Conservation (phyloP, 2,113 vertebrate species). For the Rhegmatorhina hoffmannsi region DNA sequence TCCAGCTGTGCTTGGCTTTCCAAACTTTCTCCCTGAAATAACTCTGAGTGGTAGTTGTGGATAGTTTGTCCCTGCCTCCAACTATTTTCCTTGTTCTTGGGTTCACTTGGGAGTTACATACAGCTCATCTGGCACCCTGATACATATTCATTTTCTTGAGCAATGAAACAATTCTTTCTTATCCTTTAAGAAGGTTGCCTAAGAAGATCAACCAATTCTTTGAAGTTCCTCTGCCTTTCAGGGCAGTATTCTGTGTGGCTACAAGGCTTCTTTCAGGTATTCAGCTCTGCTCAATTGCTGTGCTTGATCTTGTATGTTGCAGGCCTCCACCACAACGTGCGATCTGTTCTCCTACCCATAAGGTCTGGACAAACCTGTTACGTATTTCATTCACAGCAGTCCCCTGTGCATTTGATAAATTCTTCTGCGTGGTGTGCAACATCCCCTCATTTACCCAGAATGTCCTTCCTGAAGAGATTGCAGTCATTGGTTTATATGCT, state of each 20-base stretch:
- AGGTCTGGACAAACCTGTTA: not conserved
- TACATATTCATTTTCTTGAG: not conserved
- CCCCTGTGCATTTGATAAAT: not conserved
- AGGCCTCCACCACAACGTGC: not conserved
- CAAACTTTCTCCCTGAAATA: not conserved
- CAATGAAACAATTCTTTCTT: not conserved
- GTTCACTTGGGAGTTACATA: not conserved
- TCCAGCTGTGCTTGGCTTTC: not conserved
- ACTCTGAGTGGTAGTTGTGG: not conserved
- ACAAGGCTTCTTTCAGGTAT: not conserved
- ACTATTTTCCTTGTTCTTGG: not conserved
- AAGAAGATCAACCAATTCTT: not conserved
- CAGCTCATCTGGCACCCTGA: not conserved
- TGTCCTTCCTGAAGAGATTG: not conserved
- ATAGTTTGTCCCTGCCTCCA: not conserved
- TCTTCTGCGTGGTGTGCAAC: not conserved
- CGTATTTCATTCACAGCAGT: not conserved
- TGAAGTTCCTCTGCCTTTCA: not conserved
- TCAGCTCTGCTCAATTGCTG: not conserved
- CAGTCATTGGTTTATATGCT: not conserved
- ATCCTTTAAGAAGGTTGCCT: not conserved
- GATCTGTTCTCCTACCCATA: not conserved
- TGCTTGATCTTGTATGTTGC: not conserved
- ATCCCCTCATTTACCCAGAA: not conserved
- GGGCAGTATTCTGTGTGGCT: not conserved